phyloP scores from a whole-genome alignment of 2,797 vertebrate species.

The Peromyscus nudipes region DNA sequence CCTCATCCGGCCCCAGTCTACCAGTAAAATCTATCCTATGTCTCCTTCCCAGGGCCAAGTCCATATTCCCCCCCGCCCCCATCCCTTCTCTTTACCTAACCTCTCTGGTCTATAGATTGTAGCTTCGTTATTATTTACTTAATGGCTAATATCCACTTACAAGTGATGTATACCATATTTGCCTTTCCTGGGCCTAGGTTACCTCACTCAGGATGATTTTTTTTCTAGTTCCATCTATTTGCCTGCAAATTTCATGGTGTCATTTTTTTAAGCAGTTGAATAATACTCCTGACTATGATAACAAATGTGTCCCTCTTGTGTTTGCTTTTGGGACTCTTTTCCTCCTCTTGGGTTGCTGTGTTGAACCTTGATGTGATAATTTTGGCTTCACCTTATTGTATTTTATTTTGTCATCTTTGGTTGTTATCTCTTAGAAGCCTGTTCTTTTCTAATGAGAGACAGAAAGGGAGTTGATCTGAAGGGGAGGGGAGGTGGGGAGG shows the following conservation, averaged over 20 bases:
- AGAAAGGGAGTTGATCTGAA: not conserved
- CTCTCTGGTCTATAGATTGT: not conserved
- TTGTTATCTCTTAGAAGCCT: not conserved
- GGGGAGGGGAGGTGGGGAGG: not conserved
- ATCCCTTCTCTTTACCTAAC: too few relatives aligned
- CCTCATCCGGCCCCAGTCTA: not conserved
- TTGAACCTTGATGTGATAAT: not conserved
- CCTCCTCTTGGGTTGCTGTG: not conserved
- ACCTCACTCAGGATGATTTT: not conserved
- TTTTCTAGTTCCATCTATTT: not conserved
- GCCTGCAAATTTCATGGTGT: not conserved
- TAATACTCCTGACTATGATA: too few relatives aligned
- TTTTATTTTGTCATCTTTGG: not conserved
- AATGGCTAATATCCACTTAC: not conserved
- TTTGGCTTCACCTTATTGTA: not conserved
- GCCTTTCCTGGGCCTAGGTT: not conserved
- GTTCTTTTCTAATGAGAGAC: not conserved
- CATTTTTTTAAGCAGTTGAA: not conserved
- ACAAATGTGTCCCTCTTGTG: not conserved
- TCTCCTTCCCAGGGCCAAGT: not conserved
- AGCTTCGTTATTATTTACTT: not conserved
- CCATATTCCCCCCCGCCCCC: not conserved
- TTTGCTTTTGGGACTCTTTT: not conserved
- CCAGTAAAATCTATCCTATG: not conserved
- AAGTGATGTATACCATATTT: not conserved